Evolutionary conservation across 1,140 invertebrate species (phyloP), one percentile per base, ranked within the genome.

Genomic region (Euwallacea similis): DNA sequence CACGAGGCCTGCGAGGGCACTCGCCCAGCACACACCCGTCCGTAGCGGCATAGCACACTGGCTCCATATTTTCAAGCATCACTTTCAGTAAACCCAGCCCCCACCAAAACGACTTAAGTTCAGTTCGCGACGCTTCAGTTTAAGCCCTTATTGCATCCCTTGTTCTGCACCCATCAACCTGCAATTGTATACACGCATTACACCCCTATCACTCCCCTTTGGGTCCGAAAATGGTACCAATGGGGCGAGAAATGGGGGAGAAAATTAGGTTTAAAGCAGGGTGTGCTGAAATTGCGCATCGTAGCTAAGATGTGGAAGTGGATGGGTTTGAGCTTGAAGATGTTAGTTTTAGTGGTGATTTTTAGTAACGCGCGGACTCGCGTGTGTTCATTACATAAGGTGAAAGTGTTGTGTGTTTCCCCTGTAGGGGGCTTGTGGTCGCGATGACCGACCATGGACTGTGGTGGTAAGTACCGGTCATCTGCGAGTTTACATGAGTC

Each of bases 1-100:
- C 66, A 80, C 64, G 70, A 79, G 69, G 74, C 79, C 61, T 58
- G 74, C 77, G 73, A 79, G 77, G 78, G 77, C 79, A 60, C 77
- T 66, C 73, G 76, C 75, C 79, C 79, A 78, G 78, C 79, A 79
- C 76, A 76, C 77, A 75, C 79, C 78, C 76, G 74, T 75, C 75
- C 79, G 79, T 78, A 75, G 78, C 79, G 78, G 77, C 79, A 81
- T 81, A 72, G 80, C 78, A 76, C 78, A 81, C 80, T 81, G 72
- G 79, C 74, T 76, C 75, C 79, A 80, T 79, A 74, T 78, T 80
- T 76, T 75, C 69, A 66, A 72, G 76, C 74, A 73, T 72, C 72
- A 66, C 63, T 73, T 71, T 68, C 72, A 61, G 74, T 66, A 74
- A 69, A 63, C 47, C 58, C 63, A 69, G 64, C 73, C 74, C 79